phyloP scores from a whole-genome alignment of 2,113 vertebrate genomes.

The Halcyon senegalensis region DNA sequence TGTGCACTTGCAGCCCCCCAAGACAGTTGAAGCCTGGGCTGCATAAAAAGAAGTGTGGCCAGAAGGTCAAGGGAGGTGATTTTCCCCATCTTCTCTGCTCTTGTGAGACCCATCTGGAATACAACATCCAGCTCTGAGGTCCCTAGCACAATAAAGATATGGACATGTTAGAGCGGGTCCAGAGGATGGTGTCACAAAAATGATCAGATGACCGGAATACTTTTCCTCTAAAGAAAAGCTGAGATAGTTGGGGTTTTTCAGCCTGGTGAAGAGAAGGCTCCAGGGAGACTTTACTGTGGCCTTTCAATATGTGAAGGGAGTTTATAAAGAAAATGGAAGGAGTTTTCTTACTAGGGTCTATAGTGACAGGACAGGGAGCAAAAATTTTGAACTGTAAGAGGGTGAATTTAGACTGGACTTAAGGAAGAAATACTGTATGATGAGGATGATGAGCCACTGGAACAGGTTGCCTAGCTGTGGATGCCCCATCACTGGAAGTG shows the following conservation, averaged over 20 bases:
- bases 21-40: fast-evolving
- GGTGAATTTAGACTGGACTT: not conserved
- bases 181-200: not conserved
- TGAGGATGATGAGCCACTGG: not conserved
- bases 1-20: not conserved
- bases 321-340: not conserved
- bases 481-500: not conserved
- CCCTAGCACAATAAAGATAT: not conserved
- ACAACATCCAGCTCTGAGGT: not conserved
- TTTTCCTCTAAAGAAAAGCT: not conserved
- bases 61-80: not conserved
- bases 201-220: not conserved
- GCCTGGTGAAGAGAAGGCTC: not conserved
- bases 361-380: not conserved
- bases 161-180: not conserved
- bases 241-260: not conserved
- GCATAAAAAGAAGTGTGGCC: not conserved
- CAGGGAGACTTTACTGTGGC: not conserved
- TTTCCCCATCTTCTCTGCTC: not conserved
- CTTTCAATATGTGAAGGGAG: not conserved
- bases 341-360: not conserved
- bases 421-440: not conserved
- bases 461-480: not conserved
- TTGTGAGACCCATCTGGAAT: not conserved
- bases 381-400: not conserved